Evolutionary conservation across 2,888 invertebrate species (phyloP), one percentile per base, ranked within the genome.

Genomic region (Carterocephalus palaemon): DNA sequence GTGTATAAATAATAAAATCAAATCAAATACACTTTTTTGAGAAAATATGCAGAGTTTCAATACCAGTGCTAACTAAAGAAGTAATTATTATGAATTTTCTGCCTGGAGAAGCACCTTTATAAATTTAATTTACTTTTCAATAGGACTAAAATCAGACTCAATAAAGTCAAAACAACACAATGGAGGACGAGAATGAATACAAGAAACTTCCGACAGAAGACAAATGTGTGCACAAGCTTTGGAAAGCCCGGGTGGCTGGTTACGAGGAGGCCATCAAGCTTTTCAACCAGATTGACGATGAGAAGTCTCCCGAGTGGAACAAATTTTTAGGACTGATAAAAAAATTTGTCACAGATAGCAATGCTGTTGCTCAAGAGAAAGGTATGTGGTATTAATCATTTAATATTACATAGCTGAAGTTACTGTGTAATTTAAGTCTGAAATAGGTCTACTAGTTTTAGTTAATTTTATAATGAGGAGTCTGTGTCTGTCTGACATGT

Each of bases 281-380:
- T 8, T 98, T 98, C 76, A 90, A 92, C 53, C 92, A 92, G 67
- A 92, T 95, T 57, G 94, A 93, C 64, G 96, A 97, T 83, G 97
- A 97, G 68, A 98, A 98, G 72, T 95, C 96, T 23, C 92, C 95
- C 0, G 98, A 98, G 72, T 98, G 97, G 92, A 92, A 90, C 60
- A 97, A 96, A 79, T 99, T 93, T 79, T 82, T 95, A 6, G 95
- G 95, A 4, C 85, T 97, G 31, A 91, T 99, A 20, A 97, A 97
- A 74, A 98, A 98, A 78, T 97, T 98, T 89, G 97, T 97, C 0
- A 87, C 91, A 0, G 98, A 99, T 72, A 95, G 93, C 61, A 98
- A 99, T 92, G 98, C 93, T 8, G 91, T 95, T 49, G 97, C 98
- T 1, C 98, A 98, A 72, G 98, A 99, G 70, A 98, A 95, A 86